These are phyloP conservation scores for Numenius arquata DNA, from an alignment of 2,113 vertebrate species.

Conservation along the genomic window DNA sequence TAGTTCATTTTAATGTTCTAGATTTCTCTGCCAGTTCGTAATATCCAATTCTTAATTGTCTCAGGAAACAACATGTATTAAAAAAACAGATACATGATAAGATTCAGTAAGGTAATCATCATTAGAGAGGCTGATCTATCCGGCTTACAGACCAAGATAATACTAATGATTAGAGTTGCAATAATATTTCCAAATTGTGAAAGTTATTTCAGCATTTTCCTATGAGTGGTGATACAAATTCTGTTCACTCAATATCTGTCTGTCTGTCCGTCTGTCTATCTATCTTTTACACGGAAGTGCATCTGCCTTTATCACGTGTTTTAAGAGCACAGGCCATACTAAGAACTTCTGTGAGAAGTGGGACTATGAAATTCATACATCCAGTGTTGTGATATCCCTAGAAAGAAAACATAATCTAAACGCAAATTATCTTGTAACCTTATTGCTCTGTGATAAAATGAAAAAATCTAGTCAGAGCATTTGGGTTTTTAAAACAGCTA, in stretches of 20 bases:
- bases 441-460: constrained; percentile 3
- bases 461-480: neutral
- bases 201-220: neutral
- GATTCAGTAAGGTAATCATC: neutral
- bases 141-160: neutral
- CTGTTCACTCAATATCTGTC: neutral
- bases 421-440: constrained; percentile 2
- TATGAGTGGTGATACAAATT: neutral
- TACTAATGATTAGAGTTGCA: neutral
- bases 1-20: neutral
- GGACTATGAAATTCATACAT: neutral
- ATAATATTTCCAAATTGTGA: neutral
- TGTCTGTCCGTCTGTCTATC: accelerated
- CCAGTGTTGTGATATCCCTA: neutral
- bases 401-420: constrained; percentile 21
- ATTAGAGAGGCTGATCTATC: neutral
- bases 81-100: neutral
- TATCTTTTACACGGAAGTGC: neutral
- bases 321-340: neutral
- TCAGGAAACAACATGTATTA: neutral
- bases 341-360: neutral
- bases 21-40: neutral
- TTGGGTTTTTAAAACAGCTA: neutral
- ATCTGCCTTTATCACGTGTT: neutral
- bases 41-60: neutral